Evolutionary conservation across 2,113 vertebrate genomes (phyloP).

Genomic region (Gasterosteus nipponicus): DNA sequence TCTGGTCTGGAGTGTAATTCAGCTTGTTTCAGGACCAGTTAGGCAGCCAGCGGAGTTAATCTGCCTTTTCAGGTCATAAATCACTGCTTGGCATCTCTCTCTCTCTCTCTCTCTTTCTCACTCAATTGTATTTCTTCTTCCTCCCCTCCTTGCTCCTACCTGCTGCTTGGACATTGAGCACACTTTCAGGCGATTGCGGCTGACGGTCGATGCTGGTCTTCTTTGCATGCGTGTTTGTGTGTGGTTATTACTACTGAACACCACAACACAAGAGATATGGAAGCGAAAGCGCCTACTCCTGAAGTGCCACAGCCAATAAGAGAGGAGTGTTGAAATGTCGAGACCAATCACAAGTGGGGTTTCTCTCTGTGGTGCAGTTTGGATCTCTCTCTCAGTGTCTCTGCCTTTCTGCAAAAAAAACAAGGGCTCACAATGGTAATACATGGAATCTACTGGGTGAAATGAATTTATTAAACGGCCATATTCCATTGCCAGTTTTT

Average conservation of each 20-base stretch:
- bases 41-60: constrained; percentile 82
- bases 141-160: constrained; percentile 41
- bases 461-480: constrained; percentile 22
- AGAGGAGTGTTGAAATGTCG: constrained; percentile 62
- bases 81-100: constrained; percentile 74
- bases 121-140: neutral
- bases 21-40: constrained; percentile 82
- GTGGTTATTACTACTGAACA: constrained; percentile 48
- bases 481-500: constrained; percentile 24
- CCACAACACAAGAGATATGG: constrained; percentile 43
- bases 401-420: constrained; percentile 19
- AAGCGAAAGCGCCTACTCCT: constrained; percentile 57
- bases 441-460: constrained; percentile 31
- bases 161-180: constrained; percentile 48
- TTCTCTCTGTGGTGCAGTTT: constrained; percentile 35
- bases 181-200: constrained; percentile 59
- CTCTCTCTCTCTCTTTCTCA: constrained; percentile 23
- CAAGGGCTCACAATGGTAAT: constrained; percentile 9
- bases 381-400: constrained; percentile 4
- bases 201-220: constrained; percentile 65
- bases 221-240: constrained; percentile 53
- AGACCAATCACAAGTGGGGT: constrained; percentile 63
- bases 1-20: constrained; percentile 77
- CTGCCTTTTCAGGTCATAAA: constrained; percentile 82
- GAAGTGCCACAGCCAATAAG: constrained; percentile 67